Evolutionary conservation across 2,113 vertebrate genomes (phyloP), one percentile per base, ranked within the genome.

Genomic region (Blennius ocellaris): DNA sequence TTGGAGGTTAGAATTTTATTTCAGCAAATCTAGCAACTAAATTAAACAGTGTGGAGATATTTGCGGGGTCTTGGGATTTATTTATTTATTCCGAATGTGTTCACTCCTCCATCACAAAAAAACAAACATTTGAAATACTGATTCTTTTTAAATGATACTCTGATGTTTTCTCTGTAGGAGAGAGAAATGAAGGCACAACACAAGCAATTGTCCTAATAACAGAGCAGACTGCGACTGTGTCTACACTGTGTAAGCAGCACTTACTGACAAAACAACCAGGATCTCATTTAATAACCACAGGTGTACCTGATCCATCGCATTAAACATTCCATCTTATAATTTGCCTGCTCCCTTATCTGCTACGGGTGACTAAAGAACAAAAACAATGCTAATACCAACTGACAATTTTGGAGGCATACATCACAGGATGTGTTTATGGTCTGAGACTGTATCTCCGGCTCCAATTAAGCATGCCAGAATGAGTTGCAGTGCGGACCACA

Each of bases 381-480:
- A 89, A 89, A 90, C 86, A 91, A 91, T 81, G 80, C 78, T 90
- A 90, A 89, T 87, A 89, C 84, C 83, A 87, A 81, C 89, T 92
- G 90, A 92, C 90, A 90, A 89, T 87, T 87, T 87, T 81, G 62
- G 87, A 91, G 76, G 81, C 70, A 86, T 83, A 91, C 82, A 89
- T 92, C 86, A 90, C 85, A 87, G 73, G 84, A 79, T 89, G 70
- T 92, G 86, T 93, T 91, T 91, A 90, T 87, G 87, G 82, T 87
- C 80, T 76, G 37, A 89, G 87, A 85, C 87, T 86, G 77, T 84
- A 84, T 86, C 83, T 86, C 81, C 78, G 82, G 89, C 85, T 89
- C 91, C 90, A 92, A 93, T 92, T 91, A 91, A 92, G 86, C 88
- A 87, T 86, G 89, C 88, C 88, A 92, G 84, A 84, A 87, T 89